phyloP scores from a whole-genome alignment of 1,140 invertebrate species.

The Drosophila dunni region DNA sequence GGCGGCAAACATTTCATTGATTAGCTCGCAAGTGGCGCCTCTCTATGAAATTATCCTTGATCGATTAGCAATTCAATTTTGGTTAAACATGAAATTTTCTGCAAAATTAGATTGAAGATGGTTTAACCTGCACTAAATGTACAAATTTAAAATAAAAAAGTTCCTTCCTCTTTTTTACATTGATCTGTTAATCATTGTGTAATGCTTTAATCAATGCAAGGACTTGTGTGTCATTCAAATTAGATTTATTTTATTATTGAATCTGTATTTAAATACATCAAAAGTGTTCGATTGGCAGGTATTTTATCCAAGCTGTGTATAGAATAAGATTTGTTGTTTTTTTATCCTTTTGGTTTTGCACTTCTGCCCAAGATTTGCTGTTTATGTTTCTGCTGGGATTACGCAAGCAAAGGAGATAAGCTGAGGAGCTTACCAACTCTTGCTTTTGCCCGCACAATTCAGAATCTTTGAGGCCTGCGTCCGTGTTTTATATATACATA shows the following conservation, averaged over 20 bases:
- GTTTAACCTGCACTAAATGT: no score
- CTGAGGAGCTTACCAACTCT: constrained; percentile 27
- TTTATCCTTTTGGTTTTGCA: background rate
- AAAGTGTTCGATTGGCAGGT: background rate
- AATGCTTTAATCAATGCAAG: no score
- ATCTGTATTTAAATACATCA: no score
- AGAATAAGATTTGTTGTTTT: background rate
- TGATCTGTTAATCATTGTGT: no score
- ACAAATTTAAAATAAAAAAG: no score
- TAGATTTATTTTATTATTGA: no score
- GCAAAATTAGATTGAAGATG: no score
- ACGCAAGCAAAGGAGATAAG: constrained; percentile 24
- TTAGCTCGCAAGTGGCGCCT: constrained; percentile 18
- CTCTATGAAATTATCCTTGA: background rate
- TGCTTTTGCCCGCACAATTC: background rate
- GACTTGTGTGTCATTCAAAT: no score
- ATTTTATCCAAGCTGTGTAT: background rate
- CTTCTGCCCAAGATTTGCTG: constrained; percentile 17
- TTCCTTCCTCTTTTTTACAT: no score
- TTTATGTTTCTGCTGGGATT: constrained; percentile 32
- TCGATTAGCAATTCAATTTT: constrained; percentile 3
- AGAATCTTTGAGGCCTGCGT: background rate
- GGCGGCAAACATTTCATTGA: constrained; percentile 38
- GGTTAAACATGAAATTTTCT: no score
- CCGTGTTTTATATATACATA: background rate